Evolutionary conservation across 2,888 invertebrate species (phyloP).

Genomic region (Sclerodermus sp.): DNA sequence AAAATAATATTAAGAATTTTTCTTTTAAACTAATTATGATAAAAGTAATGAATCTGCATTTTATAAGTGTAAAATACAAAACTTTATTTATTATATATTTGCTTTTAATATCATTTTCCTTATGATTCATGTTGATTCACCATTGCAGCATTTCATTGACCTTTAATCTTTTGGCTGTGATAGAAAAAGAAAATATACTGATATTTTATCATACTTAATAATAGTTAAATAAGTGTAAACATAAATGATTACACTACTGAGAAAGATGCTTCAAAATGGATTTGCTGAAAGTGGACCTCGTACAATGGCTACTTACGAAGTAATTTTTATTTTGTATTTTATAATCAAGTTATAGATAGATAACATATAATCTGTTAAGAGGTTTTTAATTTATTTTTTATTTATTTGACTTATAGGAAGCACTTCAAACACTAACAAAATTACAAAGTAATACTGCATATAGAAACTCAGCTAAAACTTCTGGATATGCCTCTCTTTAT

Average conservation of each 20-base stretch:
- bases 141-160: too few species aligned
- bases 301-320: conserved; percentile 32
- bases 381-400: neutral
- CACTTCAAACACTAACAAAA: conserved; percentile 68
- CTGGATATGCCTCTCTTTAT: conserved; percentile 23
- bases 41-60: too few species aligned
- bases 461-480: conserved; percentile 52
- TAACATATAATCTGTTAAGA: neutral
- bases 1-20: too few species aligned
- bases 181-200: neutral
- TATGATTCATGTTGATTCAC: too few species aligned
- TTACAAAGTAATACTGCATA: conserved; percentile 74
- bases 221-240: conserved; percentile 19
- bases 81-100: too few species aligned
- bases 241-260: conserved; percentile 29
- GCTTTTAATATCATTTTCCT: too few species aligned
- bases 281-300: conserved; percentile 10
- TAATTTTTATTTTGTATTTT: conserved; percentile 15
- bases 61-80: too few species aligned
- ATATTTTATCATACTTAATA: conserved; percentile 6
- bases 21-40: too few species aligned
- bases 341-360: neutral
- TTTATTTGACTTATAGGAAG: conserved; percentile 61
- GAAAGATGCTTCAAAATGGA: conserved; percentile 31
- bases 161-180: too few species aligned